Conservation (phyloP, 2,888 invertebrate genomes). For the Pycnomerus fuliginosus region DNA sequence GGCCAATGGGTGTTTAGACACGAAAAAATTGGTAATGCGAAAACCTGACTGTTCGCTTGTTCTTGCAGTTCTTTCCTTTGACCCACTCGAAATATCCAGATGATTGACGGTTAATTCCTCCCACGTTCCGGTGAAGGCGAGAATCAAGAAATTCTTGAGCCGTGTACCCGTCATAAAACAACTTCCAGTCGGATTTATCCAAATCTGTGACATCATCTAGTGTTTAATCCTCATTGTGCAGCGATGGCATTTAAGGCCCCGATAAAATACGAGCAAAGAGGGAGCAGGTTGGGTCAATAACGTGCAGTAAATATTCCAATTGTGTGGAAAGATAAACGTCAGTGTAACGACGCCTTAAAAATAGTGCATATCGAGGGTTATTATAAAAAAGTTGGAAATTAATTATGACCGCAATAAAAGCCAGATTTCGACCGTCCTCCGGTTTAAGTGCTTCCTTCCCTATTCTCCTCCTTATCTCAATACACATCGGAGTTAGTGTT, state of each 20-base stretch:
- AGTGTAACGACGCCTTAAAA: slow-evolving; percentile 14
- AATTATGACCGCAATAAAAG: slow-evolving; percentile 20
- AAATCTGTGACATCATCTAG: slow-evolving; percentile 16
- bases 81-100: no score
- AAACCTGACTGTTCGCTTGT: no score
- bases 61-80: no score
- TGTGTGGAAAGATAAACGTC: slow-evolving; percentile 13
- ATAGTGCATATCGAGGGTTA: slow-evolving; percentile 14
- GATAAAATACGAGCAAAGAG: slow-evolving; percentile 10
- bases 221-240: slow-evolving; percentile 17
- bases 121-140: no score
- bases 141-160: no score
- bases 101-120: no score
- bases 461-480: slow-evolving; percentile 33
- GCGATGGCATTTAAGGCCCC: slow-evolving; percentile 10
- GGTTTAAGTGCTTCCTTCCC: slow-evolving; percentile 22
- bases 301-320: slow-evolving; percentile 8
- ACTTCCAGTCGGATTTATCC: slow-evolving; percentile 15
- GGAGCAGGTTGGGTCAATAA: slow-evolving; percentile 6
- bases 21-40: no score
- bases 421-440: slow-evolving; percentile 17
- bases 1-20: no score
- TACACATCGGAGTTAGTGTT: slow-evolving; percentile 35
- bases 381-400: slow-evolving; percentile 19
- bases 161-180: slow-evolving; percentile 14